These are phyloP conservation scores for Rhinoptilus africanus DNA, from an alignment of 2,113 vertebrate species.

Conservation along the genomic window DNA sequence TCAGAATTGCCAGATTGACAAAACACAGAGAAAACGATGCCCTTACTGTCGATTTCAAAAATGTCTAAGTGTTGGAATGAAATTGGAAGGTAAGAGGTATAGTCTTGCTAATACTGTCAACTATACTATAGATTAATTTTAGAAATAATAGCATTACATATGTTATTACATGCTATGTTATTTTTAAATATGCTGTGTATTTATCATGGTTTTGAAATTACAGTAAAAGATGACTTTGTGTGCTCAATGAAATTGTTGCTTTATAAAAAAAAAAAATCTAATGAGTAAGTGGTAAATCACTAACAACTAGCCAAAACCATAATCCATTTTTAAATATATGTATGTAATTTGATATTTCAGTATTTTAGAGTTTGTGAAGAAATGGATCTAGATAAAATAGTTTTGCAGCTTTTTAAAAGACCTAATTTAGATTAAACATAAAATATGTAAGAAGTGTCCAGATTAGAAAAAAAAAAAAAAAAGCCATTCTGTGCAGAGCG, in stretches of 20 bases:
- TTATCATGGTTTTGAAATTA: not conserved
- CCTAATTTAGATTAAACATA: not conserved
- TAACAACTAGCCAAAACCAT: not conserved
- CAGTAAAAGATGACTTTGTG: not conserved
- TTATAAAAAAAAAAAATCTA: not conserved
- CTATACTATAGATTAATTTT: not conserved
- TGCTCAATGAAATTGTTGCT: not conserved
- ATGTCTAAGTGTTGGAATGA: conserved; percentile 98
- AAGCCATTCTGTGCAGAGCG: not conserved
- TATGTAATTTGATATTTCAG: not conserved
- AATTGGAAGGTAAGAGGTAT: conserved; percentile 90
- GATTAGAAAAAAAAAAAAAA: not conserved
- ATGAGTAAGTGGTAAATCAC: not conserved
- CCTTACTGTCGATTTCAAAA: conserved; percentile 99
- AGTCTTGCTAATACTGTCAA: not conserved
- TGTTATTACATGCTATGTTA: not conserved
- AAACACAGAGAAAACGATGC: conserved; percentile 97
- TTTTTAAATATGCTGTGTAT: not conserved
- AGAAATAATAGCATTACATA: not conserved
- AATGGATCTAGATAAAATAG: not conserved
- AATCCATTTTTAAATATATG: not conserved
- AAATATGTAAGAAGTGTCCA: not conserved
- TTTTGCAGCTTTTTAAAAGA: not conserved
- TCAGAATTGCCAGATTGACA: conserved; percentile 99
- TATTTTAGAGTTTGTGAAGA: not conserved